These are phyloP conservation scores for Paratilapia polleni DNA, from an alignment of 2,113 vertebrate species.

Conservation along the genomic window DNA sequence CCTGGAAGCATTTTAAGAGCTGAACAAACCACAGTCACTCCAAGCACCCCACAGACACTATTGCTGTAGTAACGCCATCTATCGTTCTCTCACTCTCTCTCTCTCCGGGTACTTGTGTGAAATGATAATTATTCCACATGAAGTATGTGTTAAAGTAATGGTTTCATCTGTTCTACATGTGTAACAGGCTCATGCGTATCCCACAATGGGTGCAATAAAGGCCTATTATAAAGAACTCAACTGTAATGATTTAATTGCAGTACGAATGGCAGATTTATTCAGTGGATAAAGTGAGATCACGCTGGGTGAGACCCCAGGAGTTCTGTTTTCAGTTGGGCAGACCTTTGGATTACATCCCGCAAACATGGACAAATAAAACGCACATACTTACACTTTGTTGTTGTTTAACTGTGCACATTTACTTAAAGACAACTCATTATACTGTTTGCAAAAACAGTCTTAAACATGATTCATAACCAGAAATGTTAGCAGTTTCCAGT, in stretches of 20 bases:
- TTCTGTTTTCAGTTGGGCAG: conserved; percentile 22
- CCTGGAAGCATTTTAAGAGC: conserved; percentile 23
- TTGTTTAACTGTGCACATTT: neutral
- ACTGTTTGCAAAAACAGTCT: neutral
- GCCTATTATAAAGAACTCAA: conserved; percentile 40
- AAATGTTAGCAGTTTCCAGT: neutral
- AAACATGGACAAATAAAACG: conserved; percentile 35
- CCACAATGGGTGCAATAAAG: conserved; percentile 32
- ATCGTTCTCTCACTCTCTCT: neutral
- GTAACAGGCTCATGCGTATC: conserved; percentile 37
- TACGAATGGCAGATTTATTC: conserved; percentile 40
- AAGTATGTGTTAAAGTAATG: conserved; percentile 23
- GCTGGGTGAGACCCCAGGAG: conserved; percentile 24
- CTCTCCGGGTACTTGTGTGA: neutral
- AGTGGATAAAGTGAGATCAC: conserved; percentile 21
- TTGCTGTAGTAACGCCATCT: neutral
- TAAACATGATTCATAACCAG: neutral
- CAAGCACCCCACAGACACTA: neutral
- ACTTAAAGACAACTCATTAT: neutral
- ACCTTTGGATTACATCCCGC: neutral
- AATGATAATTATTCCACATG: neutral
- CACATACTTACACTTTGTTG: neutral
- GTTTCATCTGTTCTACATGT: conserved; percentile 44
- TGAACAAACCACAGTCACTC: neutral
- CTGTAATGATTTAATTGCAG: conserved; percentile 53